Evolutionary conservation across 2,797 vertebrate species (phyloP), one percentile per base, ranked within the genome.

Genomic region (Saxicola maurus): DNA sequence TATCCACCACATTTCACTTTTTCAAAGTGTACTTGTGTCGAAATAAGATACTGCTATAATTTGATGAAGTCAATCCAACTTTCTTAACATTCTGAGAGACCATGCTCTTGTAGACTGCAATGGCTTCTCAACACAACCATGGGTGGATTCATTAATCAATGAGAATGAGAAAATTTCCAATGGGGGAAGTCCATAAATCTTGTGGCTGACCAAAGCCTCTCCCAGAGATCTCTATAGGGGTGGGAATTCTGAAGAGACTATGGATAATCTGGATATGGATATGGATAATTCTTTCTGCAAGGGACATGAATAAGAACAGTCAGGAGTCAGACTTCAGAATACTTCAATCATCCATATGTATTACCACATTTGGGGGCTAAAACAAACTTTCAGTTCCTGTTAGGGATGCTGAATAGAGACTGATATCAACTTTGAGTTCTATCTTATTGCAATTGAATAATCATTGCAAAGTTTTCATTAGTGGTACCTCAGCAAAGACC

Each of bases 261-360:
- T 1, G 1, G 25, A 33, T 72, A 5, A 33, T 14, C 8, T 31
- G 14, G 1, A 1, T n/a, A n/a, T n/a, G n/a, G n/a, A n/a, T n/a
- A n/a, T n/a, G n/a, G n/a, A n/a, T n/a, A n/a, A n/a, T 5, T 57
- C 37, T 81, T 55, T 65, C 18, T 53, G 4, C 24, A 42, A 68
- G 9, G 60, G 8, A 51, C 42, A 9, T 15, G 15, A 42, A 45
- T 18, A 57, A 69, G 6, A 11, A 49, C 18, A 76, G 46, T 3
- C 25, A 40, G 10, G 1, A 2, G 5, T 48, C 60, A 69, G 18
- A 23, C 43, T 69, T 73, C 48, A 80, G 21, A 35, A 35, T 65
- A 31, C n/a, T 59, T 15, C 20, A 33, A 4, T n/a, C 53, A 20
- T n/a, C 20, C 45, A 4, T 37, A 16, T 28, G 2, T 35, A 19